Conservation (phyloP, 2,888 invertebrate genomes). For the Drosophila helvetica region DNA sequence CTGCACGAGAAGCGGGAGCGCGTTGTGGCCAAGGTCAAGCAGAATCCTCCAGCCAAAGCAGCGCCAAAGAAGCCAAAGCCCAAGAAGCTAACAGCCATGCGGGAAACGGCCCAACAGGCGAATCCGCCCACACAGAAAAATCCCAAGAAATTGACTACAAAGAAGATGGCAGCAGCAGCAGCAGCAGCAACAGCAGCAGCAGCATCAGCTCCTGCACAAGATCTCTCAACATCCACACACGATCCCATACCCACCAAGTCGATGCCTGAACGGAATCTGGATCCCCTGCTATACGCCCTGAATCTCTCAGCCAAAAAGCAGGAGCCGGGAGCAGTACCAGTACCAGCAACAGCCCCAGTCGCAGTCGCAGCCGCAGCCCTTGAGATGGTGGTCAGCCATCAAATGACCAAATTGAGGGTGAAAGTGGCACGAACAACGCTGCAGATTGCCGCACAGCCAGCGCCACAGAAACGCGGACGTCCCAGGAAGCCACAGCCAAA, state of each 20-base stretch:
- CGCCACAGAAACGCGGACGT: slow-evolving; percentile 60
- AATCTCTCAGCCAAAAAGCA: slow-evolving; percentile 81
- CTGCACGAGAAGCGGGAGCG: slow-evolving; percentile 78
- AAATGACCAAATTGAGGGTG: slow-evolving; percentile 4
- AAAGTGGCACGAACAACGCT: slow-evolving; percentile 56
- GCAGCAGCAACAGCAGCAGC: neutral
- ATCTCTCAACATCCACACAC: neutral
- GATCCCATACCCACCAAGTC: neutral
- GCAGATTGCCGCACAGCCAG: slow-evolving; percentile 73
- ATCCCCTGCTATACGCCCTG: slow-evolving; percentile 78
- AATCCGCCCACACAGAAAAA: slow-evolving; percentile 30
- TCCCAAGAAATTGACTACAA: slow-evolving; percentile 17
- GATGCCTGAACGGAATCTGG: slow-evolving; percentile 9
- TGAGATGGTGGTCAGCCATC: neutral
- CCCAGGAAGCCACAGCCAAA: slow-evolving; percentile 49
- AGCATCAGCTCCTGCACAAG: slow-evolving; percentile 13
- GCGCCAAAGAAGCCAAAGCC: slow-evolving; percentile 32
- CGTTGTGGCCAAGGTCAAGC: slow-evolving; percentile 77
- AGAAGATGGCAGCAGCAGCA: neutral
- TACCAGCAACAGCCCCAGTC: neutral
- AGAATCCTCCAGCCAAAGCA: slow-evolving; percentile 28
- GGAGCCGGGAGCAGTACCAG: slow-evolving; percentile 1
- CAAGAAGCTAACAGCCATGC: slow-evolving; percentile 53
- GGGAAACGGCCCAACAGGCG: slow-evolving; percentile 40
- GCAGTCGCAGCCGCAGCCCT: too few species aligned